These are phyloP conservation scores for Eulimnadia texana DNA, from an alignment of 1,140 invertebrate species.

Conservation along the genomic window DNA sequence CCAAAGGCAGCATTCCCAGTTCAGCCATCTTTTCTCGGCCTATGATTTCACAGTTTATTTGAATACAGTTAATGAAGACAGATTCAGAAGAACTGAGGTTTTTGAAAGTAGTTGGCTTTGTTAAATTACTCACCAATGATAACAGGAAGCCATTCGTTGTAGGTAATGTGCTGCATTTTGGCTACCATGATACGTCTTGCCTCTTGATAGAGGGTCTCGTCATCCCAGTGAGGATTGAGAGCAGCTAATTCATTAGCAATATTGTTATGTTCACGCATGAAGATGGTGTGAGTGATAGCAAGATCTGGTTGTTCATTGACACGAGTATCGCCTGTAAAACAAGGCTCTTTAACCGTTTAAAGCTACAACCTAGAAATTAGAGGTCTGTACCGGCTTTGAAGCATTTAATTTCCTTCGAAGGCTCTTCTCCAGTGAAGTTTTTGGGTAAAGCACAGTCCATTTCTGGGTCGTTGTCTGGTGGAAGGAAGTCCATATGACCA, in stretches of 20 bases:
- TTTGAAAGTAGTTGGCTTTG: too few relatives aligned
- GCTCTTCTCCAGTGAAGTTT: background rate
- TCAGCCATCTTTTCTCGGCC: constrained; percentile 21
- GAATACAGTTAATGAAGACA: background rate
- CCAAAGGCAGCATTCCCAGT: constrained; percentile 22
- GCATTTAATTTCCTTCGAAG: constrained; percentile 9
- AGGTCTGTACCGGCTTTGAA: constrained; percentile 15
- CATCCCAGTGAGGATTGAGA: constrained; percentile 33
- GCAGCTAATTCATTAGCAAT: constrained; percentile 30
- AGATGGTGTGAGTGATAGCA: constrained; percentile 39
- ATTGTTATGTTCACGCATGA: constrained; percentile 36
- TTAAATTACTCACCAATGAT: constrained; percentile 39
- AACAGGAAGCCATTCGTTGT: constrained; percentile 47
- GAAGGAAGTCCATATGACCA: constrained; percentile 12
- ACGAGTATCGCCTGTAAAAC: constrained; percentile 11
- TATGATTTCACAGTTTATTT: background rate
- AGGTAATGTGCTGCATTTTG: constrained; percentile 44
- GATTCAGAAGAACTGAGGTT: too few relatives aligned
- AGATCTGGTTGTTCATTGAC: constrained; percentile 40
- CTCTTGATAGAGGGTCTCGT: constrained; percentile 40
- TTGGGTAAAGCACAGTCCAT: constrained; percentile 9
- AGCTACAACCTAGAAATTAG: background rate
- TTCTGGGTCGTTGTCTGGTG: constrained; percentile 11
- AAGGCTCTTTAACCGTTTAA: background rate
- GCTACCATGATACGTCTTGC: constrained; percentile 36